Conservation (phyloP, 2,888 invertebrate species). For the Xiphydria camelus region DNA sequence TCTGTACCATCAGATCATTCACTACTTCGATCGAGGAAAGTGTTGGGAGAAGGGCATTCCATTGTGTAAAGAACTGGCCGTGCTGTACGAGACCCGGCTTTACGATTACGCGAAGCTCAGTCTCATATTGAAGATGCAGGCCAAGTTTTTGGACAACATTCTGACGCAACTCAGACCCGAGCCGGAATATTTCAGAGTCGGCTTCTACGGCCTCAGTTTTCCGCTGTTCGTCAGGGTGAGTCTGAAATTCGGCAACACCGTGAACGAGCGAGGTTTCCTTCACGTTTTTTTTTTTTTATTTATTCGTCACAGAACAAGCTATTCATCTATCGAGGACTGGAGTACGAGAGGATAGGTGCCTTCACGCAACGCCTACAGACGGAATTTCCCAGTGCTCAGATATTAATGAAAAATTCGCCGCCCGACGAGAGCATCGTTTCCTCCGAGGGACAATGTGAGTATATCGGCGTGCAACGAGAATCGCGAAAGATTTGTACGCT, state of each 20-base stretch:
- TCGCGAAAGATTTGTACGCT: too few species aligned
- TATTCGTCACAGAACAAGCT: slow-evolving; percentile 75
- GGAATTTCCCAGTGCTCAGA: slow-evolving; percentile 93
- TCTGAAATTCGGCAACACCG: slow-evolving; percentile 24
- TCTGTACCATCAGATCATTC: slow-evolving; percentile 85
- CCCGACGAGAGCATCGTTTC: slow-evolving; percentile 86
- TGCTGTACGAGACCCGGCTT: slow-evolving; percentile 81
- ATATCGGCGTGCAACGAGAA: too few species aligned
- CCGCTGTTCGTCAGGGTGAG: slow-evolving; percentile 92
- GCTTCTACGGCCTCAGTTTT: slow-evolving; percentile 91
- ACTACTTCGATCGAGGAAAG: slow-evolving; percentile 93
- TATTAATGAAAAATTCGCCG: slow-evolving; percentile 87
- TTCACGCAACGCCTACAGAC: slow-evolving; percentile 92
- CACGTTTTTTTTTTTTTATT: slow-evolving; percentile 8
- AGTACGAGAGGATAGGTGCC: slow-evolving; percentile 92
- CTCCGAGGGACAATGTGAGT: slow-evolving; percentile 81
- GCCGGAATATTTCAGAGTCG: slow-evolving; percentile 93
- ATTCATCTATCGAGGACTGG: slow-evolving; percentile 92
- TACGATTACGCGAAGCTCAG: slow-evolving; percentile 89
- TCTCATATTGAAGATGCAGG: slow-evolving; percentile 81
- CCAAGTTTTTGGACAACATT: slow-evolving; percentile 90
- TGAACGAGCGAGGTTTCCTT: too few species aligned
- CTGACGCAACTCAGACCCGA: slow-evolving; percentile 85
- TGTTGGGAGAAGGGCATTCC: slow-evolving; percentile 97
- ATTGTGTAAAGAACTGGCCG: slow-evolving; percentile 84